phyloP scores from a whole-genome alignment of 2,797 vertebrate species.

The Carcharodon carcharias region DNA sequence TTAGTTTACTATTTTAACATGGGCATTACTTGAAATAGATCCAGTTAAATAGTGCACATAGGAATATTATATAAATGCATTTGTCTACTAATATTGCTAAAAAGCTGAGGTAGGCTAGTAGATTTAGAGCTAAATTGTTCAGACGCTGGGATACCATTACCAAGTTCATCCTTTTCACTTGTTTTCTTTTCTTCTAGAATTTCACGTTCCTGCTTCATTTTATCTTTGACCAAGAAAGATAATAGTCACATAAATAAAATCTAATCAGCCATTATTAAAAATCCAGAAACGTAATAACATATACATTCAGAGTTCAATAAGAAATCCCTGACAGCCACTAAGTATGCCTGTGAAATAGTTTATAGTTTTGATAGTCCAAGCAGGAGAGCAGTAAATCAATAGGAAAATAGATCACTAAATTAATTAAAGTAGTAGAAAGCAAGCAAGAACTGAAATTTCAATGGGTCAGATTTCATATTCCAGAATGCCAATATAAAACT shows the following conservation, averaged over 20 bases:
- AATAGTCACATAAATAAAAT: background rate
- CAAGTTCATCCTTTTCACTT: too few species aligned
- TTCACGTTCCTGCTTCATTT: too few species aligned
- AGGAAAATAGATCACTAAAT: background rate
- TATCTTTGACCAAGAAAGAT: background rate
- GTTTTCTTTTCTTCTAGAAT: too few species aligned
- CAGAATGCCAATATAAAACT: background rate
- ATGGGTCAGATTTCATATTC: background rate
- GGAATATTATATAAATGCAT: too few species aligned
- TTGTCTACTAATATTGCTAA: too few species aligned
- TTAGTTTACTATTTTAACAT: too few species aligned
- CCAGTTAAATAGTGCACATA: too few species aligned
- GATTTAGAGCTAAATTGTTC: too few species aligned
- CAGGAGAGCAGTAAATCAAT: background rate
- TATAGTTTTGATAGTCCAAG: background rate
- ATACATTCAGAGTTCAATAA: background rate
- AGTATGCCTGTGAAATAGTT: background rate
- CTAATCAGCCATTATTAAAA: too few species aligned
- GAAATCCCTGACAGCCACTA: background rate
- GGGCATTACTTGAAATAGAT: too few species aligned
- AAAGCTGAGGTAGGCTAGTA: too few species aligned
- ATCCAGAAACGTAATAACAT: background rate
- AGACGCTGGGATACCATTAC: too few species aligned
- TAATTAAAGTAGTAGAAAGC: background rate
- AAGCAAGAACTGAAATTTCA: background rate